Evolutionary conservation across 2,797 vertebrate species (phyloP).

Genomic region (Pseudochromis fuscus): DNA sequence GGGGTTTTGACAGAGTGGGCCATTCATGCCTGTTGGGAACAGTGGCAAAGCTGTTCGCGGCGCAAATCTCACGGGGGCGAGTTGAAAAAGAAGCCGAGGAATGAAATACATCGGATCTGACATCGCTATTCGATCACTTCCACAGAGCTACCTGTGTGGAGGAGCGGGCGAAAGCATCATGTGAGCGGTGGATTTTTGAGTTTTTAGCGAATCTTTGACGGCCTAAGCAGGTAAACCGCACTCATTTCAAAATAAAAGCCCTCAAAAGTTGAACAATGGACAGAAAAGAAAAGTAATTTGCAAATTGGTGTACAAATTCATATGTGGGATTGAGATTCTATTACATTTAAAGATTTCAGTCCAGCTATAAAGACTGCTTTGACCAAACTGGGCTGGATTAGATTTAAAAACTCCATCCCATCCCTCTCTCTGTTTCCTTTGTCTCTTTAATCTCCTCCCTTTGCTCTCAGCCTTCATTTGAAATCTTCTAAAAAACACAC

Average conservation of each 20-base stretch:
- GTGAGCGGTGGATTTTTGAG: no score
- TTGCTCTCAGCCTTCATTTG: conserved; percentile 24
- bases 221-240: background rate
- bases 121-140: conserved; percentile 55
- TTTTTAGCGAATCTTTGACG: background rate
- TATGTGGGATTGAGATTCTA: background rate
- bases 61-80: conserved; percentile 55
- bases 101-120: conserved; percentile 62
- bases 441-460: background rate
- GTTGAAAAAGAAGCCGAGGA: conserved; percentile 52
- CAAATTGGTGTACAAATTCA: background rate
- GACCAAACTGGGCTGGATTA: background rate
- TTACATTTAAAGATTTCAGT: background rate
- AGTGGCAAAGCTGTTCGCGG: conserved; percentile 76
- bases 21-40: conserved; percentile 81
- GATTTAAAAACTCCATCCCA: background rate
- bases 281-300: no score
- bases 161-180: background rate
- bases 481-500: conserved; percentile 50
- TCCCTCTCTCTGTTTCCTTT: conserved; percentile 21
- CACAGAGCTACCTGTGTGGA: conserved; percentile 66
- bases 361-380: no score
- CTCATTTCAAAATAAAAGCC: conserved; percentile 36
- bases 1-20: conserved; percentile 68
- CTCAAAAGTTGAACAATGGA: background rate